Evolutionary conservation across 2,888 invertebrate genomes (phyloP), one percentile per base, ranked within the genome.

Genomic region (Syrista parreyssii): DNA sequence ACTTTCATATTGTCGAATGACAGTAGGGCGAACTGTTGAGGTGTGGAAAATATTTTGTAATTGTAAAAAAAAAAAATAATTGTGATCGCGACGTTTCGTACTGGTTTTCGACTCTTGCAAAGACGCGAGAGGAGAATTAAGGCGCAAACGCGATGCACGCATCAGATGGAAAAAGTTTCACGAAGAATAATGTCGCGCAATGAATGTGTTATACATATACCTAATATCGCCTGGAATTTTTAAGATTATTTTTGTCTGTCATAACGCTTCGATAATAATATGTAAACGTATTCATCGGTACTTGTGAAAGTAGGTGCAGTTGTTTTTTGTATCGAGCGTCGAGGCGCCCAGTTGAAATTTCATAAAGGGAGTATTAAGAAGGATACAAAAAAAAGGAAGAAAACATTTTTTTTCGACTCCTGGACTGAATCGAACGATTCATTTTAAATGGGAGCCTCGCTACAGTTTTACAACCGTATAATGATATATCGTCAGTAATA

Each of bases 11-110:
- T 9, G 55, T 55, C 23, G 9, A 55, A 23, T 23, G 23, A 55
- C 23, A 55, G 23, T 15, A 55, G 55, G 55, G 9, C 23, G 55
- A 2, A 55, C 23, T 9, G 6, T 55, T 75, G 76, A 74, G 77
- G 72, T 73, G 69, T 76, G 78, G 78, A 80, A 83, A 82, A 78
- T 85, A 85, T 85, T 87, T 87, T 86, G 69, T 84, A 83, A 83
- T 73, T 83, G 81, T 82, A 81, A 83, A 82, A 76, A 81, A 77
- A 68, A 75, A n/a, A 68, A 75, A 68, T 31, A 33, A 75, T 71
- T n/a, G 68, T 30, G 36, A n/a, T 31, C 30, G 55, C 15, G 12
- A 71, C 71, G 71, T 71, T 71, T 71, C 71, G n/a, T 71, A 73
- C 55, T 73, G 15, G 75, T 74, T 68, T 76, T 68, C 68, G 75